Evolutionary conservation across 53 echinoderm and acorn worm genomes (phyloP).

Genomic region (Apostichopus leukothele): DNA sequence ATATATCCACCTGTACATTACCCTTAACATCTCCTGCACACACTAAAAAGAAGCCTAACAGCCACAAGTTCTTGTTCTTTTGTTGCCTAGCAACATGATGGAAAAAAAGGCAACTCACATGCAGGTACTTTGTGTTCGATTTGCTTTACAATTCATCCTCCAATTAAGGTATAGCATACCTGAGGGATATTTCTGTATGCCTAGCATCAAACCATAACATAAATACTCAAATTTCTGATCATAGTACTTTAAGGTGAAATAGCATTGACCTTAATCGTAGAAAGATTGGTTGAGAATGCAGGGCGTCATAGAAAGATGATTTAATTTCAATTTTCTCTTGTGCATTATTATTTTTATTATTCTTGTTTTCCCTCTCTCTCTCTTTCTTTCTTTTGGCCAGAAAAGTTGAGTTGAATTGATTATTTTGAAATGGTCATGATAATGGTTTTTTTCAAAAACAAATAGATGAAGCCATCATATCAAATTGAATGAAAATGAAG

Average conservation of each 20-base stretch:
- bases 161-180: slow-evolving; percentile 1
- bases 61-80: background rate
- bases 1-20: background rate
- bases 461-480: slow-evolving; percentile 35
- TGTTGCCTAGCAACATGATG: background rate
- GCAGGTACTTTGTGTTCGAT: background rate
- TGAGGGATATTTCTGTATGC: slow-evolving; percentile 13
- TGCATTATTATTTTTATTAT: background rate
- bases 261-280: slow-evolving; percentile 30
- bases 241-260: slow-evolving; percentile 36
- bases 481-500: slow-evolving; percentile 15
- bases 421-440: background rate
- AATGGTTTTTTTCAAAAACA: background rate
- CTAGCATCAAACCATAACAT: background rate
- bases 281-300: slow-evolving; percentile 16
- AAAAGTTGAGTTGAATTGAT: slow-evolving; percentile 27
- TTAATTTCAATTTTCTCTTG: slow-evolving; percentile 26
- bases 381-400: slow-evolving; percentile 13
- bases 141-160: slow-evolving; percentile 6
- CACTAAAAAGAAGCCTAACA: background rate
- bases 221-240: background rate
- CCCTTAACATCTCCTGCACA: background rate
- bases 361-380: background rate
- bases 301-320: background rate
- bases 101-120: background rate